These are phyloP conservation scores for Aptenodytes forsteri DNA, from an alignment of 2,113 vertebrate species.

Conservation along the genomic window DNA sequence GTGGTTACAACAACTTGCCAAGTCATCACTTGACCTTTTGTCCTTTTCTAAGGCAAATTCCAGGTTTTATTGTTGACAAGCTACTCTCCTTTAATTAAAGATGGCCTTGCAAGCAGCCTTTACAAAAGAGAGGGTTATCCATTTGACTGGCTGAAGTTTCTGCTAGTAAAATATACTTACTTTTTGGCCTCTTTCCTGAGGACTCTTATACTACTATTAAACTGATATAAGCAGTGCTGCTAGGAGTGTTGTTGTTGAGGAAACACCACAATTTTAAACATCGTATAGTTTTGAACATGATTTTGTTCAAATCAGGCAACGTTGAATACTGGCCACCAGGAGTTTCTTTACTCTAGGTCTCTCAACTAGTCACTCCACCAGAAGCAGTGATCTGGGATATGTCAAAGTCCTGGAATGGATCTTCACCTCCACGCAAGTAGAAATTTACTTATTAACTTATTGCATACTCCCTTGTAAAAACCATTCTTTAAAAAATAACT, in stretches of 20 bases:
- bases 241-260: not conserved
- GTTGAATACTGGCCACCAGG: not conserved
- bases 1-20: not conserved
- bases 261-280: not conserved
- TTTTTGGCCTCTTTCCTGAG: not conserved
- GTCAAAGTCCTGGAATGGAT: not conserved
- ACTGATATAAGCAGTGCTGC: not conserved
- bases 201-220: not conserved
- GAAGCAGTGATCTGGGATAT: not conserved
- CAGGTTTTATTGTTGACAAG: conserved; percentile 18
- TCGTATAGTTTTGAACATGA: not conserved
- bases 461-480: not conserved
- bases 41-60: conserved; percentile 21
- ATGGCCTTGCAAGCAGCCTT: not conserved
- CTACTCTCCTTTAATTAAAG: not conserved
- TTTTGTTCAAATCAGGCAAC: not conserved
- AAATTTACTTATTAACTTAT: not conserved
- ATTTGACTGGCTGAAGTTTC: conserved; percentile 3
- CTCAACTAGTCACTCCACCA: not conserved
- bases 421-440: not conserved
- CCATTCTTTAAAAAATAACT: not conserved
- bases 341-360: not conserved
- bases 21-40: not conserved
- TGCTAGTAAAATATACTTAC: not conserved
- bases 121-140: not conserved